Evolutionary conservation across 2,113 vertebrate species (phyloP), one percentile per base, ranked within the genome.

Genomic region (Oncorhynchus tshawytscha): DNA sequence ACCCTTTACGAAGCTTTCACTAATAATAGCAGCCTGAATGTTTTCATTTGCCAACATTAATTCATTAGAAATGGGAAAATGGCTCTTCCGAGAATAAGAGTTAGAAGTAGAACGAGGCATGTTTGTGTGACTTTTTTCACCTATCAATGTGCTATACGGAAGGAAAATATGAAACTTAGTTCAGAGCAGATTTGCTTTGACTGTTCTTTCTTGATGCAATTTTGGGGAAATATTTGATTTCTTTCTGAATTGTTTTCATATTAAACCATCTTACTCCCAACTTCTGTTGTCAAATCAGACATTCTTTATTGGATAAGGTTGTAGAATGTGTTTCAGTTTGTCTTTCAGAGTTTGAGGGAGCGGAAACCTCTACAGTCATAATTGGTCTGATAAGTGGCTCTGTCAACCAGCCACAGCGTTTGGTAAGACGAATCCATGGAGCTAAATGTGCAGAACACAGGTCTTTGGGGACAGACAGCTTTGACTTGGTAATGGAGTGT

Each of bases 401-500:
- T 34, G 73, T 25, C 69, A 65, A 48, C 72, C 70, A 62, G 70
- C 31, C 68, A 66, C 39, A 34, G 51, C 51, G 16, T 15, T 51
- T 75, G 67, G 70, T 34, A 34, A 39, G 39, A 9, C 0, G 2
- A 39, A 39, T 76, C 76, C 69, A 49, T 78, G 25, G 66, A 73
- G 76, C 74, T 77, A 66, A 76, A 75, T 77, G 60, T 62, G 31
- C 64, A 25, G 54, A 20, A 60, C 64, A 39, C n/a, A 54, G 39
- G 5, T 59, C 39, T 76, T 78, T 80, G 72, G 78, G 81, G 79
- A 78, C 74, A 57, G 25, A 76, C 48, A 71, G 71, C 73, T 72
- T 3, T 24, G 67, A 67, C 81, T 83, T n/a, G 51, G 71, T 86
- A 60, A 71, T 48, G 69, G 72, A 70, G 59, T 73, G 66, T 39